Conservation (phyloP, 2,797 vertebrate genomes). For the Chelon auratus region DNA sequence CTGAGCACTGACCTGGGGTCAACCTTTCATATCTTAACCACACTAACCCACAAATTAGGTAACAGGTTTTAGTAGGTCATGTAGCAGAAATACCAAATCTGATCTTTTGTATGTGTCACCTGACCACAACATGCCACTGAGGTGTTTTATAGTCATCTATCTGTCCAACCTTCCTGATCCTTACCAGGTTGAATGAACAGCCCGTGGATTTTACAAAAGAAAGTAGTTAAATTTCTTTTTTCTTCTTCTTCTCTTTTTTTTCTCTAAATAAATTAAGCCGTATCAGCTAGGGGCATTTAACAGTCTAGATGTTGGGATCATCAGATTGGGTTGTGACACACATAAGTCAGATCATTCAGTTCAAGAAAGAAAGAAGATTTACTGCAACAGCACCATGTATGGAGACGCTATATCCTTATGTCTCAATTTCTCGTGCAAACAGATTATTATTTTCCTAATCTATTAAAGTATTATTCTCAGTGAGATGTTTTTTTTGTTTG, state of each 20-base stretch:
- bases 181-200: constrained; percentile 6
- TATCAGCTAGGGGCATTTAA: constrained; percentile 13
- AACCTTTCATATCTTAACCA: constrained; percentile 52
- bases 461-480: constrained; percentile 27
- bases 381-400: constrained; percentile 8
- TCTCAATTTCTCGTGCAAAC: constrained; percentile 51
- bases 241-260: constrained; percentile 10
- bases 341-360: constrained; percentile 42
- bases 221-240: constrained; percentile 14
- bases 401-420: constrained; percentile 5
- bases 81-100: constrained; percentile 31
- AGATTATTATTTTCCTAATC: constrained; percentile 24
- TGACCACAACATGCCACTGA: constrained; percentile 15
- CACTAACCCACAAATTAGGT: constrained; percentile 15
- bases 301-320: constrained; percentile 34
- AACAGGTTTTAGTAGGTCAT: background rate
- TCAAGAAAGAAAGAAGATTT: constrained; percentile 29
- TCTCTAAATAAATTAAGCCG: background rate
- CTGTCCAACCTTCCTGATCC: constrained; percentile 8
- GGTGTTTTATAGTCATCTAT: constrained; percentile 4
- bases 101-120: constrained; percentile 3
- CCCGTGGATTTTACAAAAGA: constrained; percentile 9
- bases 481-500: constrained; percentile 7
- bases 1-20: constrained; percentile 73
- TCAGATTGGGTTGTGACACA: constrained; percentile 36